phyloP scores from a whole-genome alignment of 2,888 invertebrate genomes.

The Cacoxenus indagator region DNA sequence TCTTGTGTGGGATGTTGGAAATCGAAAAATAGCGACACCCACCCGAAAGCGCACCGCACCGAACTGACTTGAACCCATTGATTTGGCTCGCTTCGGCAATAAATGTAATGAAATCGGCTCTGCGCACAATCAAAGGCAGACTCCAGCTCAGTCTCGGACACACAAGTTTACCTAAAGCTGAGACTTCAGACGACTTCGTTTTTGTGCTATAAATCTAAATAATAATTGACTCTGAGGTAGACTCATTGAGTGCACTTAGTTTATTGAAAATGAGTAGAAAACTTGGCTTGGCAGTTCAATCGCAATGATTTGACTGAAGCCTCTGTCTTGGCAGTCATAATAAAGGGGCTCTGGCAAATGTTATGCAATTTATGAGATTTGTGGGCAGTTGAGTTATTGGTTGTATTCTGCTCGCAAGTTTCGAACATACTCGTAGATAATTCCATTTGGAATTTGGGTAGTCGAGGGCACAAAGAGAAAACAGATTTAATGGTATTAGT shows the following conservation, averaged over 20 bases:
- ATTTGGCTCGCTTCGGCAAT: conserved; percentile 14
- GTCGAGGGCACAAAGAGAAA: too few relatives aligned
- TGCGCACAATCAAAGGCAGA: background rate
- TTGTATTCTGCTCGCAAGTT: background rate
- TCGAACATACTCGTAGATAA: background rate
- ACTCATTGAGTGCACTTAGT: background rate
- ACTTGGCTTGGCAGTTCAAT: conserved; percentile 7
- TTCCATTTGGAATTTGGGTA: background rate
- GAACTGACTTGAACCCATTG: conserved; percentile 8
- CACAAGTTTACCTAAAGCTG: background rate
- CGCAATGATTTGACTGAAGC: conserved; percentile 3
- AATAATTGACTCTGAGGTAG: conserved; percentile 3
- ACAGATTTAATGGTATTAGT: too few relatives aligned
- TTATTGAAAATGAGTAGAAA: conserved; percentile 10
- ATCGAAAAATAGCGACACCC: conserved; percentile 10
- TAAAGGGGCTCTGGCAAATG: conserved; percentile 5
- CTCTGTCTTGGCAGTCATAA: conserved; percentile 3
- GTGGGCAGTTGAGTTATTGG: conserved; percentile 13
- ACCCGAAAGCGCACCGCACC: background rate
- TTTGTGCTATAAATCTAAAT: conserved; percentile 19
- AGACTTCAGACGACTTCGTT: background rate
- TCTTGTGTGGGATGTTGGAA: conserved; percentile 1
- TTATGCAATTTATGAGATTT: conserved; percentile 16
- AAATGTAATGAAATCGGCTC: background rate
- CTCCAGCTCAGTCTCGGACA: background rate